Percentiles rank a stretch among this genome's conserved stretches.
phyloP scores from a whole-genome alignment of 2,113 vertebrate species.

The Mus spicilegus region DNA sequence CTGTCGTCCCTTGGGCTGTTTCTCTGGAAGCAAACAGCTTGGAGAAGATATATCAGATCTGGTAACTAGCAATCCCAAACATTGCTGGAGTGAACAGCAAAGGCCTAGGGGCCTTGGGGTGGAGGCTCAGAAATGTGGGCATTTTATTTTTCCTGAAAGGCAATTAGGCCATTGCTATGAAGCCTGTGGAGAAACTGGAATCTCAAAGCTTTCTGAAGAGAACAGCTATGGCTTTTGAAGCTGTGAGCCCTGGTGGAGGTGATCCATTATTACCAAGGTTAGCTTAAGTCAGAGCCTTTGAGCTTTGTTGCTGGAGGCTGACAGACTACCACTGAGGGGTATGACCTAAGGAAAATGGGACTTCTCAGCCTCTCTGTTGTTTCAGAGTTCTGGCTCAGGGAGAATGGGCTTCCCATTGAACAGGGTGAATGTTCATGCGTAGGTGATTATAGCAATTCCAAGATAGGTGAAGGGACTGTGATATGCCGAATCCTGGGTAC shows the following conservation, averaged over 20 bases:
- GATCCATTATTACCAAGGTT: neutral
- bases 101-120: neutral
- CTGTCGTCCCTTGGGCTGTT: conserved; percentile 5
- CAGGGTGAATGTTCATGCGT: neutral
- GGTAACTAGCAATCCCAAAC: neutral
- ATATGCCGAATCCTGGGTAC: neutral
- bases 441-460: neutral
- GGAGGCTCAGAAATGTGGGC: neutral
- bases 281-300: neutral
- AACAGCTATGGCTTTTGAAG: neutral
- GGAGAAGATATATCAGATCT: neutral
- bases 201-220: conserved; percentile 7
- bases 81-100: neutral
- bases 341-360: neutral
- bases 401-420: neutral
- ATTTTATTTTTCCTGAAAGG: neutral
- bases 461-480: neutral
- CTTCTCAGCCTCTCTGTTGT: neutral
- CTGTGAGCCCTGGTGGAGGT: neutral
- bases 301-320: neutral
- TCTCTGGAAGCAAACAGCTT: conserved; percentile 26
- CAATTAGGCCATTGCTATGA: neutral
- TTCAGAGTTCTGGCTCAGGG: neutral
- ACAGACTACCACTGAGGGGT: neutral
- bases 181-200: neutral